Conservation (phyloP, 2,113 vertebrate genomes). For the Formicarius rufipectus region DNA sequence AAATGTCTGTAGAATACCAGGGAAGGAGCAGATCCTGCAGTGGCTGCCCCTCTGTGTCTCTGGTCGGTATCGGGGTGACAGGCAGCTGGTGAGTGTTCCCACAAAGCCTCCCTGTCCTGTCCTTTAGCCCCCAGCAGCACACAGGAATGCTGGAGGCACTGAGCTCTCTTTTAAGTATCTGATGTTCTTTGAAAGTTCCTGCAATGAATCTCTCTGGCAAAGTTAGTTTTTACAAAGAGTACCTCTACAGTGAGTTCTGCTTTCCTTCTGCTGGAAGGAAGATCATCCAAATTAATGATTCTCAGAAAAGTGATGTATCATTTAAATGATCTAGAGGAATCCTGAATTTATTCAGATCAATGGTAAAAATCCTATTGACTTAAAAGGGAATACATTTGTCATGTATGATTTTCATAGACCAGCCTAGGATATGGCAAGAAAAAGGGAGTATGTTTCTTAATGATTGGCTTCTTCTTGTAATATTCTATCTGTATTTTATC, state of each 20-base stretch:
- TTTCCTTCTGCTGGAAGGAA: not conserved
- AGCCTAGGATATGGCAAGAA: not conserved
- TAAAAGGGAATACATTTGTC: constrained; percentile 5
- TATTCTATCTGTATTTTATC: not conserved
- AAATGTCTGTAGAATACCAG: not conserved
- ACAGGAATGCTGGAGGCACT: not conserved
- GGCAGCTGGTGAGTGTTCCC: not conserved
- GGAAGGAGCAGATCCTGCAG: not conserved
- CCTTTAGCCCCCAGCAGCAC: not conserved
- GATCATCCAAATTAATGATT: not conserved
- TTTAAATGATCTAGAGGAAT: not conserved
- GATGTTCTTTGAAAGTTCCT: not conserved
- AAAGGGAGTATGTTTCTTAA: not conserved
- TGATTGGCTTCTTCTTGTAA: not conserved
- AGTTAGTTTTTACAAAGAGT: not conserved
- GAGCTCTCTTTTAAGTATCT: not conserved
- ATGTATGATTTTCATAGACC: not conserved
- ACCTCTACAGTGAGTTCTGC: not conserved
- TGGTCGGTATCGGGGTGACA: not conserved
- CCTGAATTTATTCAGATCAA: not conserved
- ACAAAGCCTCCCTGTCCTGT: not conserved
- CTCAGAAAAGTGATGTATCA: not conserved
- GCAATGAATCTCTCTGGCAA: not conserved
- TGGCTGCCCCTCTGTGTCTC: not conserved
- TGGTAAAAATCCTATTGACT: constrained; percentile 6